A percentile compares a stretch with the other conserved stretches of the same genome.
phyloP scores from a whole-genome alignment of 2,113 vertebrate species.

The Procavia capensis region DNA sequence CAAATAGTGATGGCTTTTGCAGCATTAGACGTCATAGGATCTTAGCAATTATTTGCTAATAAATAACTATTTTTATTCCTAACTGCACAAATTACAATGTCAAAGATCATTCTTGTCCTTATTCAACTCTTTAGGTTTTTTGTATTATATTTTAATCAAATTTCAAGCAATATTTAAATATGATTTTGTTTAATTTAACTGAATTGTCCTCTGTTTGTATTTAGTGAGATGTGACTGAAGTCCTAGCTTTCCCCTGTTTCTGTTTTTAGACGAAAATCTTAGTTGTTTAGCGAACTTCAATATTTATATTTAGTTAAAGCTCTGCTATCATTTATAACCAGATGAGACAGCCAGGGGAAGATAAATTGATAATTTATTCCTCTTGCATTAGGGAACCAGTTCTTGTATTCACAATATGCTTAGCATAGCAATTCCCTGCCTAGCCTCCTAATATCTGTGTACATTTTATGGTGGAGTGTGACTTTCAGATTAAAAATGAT shows the following conservation, averaged over 20 bases:
- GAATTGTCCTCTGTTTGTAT: constrained; percentile 55
- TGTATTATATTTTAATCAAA: constrained; percentile 47
- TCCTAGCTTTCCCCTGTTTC: constrained; percentile 45
- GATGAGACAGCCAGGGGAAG: constrained; percentile 74
- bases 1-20: constrained; percentile 24
- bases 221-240: constrained; percentile 60
- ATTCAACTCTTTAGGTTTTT: constrained; percentile 43
- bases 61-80: constrained; percentile 56
- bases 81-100: constrained; percentile 38
- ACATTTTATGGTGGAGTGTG: constrained; percentile 75
- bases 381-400: constrained; percentile 73
- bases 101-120: constrained; percentile 64
- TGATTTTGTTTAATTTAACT: constrained; percentile 62
- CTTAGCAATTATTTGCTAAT: constrained; percentile 42
- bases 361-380: constrained; percentile 83
- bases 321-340: constrained; percentile 80
- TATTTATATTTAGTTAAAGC: constrained; percentile 81
- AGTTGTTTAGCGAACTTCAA: constrained; percentile 74
- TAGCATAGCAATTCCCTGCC: constrained; percentile 78
- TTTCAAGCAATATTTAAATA: constrained; percentile 65
- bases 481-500: constrained; percentile 84
- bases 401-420: constrained; percentile 81
- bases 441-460: constrained; percentile 74
- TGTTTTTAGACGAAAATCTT: constrained; percentile 71
- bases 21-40: constrained; percentile 26